Base-by-base conservation (phyloP, 1,140 invertebrate species). In the Trichomalopsis sarcophagae region DNA sequence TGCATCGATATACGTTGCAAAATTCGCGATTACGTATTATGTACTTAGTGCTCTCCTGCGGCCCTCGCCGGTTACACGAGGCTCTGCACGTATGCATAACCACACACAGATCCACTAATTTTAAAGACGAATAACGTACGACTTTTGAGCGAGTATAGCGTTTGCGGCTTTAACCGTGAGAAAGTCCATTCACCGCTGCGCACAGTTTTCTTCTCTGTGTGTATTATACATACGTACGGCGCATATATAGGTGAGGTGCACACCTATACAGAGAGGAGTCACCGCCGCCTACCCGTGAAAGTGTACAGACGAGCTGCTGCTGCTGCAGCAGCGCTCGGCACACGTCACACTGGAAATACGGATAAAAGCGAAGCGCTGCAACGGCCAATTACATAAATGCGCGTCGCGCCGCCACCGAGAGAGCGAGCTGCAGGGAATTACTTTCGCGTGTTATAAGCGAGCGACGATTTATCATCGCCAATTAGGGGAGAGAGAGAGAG, bases 231-330 rank as follows among this genome's bases (percentile, higher is more conserved):
- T 47, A 77, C 75, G 11, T n/a, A 73, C 17, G 2, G 68, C 10
- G 11, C 36, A 75, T 75, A 30, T 75, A 44, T n/a, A 40, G 36
- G 0, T 27, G 27, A 75, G 21, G 21, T n/a, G n/a, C 40, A 44
- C 10, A 36, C 2, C 76, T 50, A 33, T n/a, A 17, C 10, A 78
- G 74, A 10, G 78, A 85, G 68, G 55, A 80, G 69, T 79, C 76
- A n/a, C 84, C 84, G n/a, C 84, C 84, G 84, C 84, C 80, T 86
- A 86, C 84, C 66, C 75, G 84, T 86, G 84, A 82, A 86, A 82
- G 80, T 86, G 76, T 76, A 82, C 44, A 74, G 44, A 23, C 55
- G 55, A 62, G 55, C 82, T 27, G 23, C 23, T 55, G 81, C 74
- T 62, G 27, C 27, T 27, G 55, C 6, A n/a, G 55, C 17, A 55